These are phyloP conservation scores for Amblyraja radiata DNA, from an alignment of 2,797 vertebrate species.

Conservation along the genomic window DNA sequence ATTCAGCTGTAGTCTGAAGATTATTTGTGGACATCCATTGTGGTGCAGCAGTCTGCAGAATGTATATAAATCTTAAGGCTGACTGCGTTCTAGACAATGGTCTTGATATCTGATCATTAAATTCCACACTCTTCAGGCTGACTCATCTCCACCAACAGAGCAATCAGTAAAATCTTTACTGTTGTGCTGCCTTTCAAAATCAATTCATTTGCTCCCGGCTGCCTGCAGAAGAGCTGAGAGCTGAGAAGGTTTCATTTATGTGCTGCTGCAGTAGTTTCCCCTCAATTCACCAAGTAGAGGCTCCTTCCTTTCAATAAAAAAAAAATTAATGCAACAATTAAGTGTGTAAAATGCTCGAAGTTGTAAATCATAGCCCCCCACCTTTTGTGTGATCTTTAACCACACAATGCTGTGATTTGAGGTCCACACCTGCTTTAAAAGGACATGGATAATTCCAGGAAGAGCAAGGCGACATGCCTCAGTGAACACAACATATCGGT, in stretches of 20 bases:
- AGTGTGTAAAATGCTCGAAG: background rate
- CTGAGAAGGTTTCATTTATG: background rate
- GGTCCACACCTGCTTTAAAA: too few species aligned
- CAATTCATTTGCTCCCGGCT: background rate
- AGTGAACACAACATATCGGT: too few species aligned
- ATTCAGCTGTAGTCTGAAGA: background rate
- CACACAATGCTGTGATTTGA: background rate
- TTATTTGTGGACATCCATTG: background rate
- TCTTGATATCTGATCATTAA: constrained; percentile 18
- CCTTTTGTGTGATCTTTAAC: background rate
- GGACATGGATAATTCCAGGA: too few species aligned
- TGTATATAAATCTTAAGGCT: constrained; percentile 3
- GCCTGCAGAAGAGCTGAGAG: background rate
- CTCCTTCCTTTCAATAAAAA: background rate
- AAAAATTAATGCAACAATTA: background rate
- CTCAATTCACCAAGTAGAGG: background rate
- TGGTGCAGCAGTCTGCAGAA: background rate
- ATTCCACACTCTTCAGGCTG: constrained; percentile 13
- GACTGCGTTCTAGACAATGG: background rate
- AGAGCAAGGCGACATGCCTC: too few species aligned
- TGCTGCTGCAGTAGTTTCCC: background rate
- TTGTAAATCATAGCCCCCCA: background rate
- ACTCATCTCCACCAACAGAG: constrained; percentile 11
- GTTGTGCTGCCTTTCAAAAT: background rate
- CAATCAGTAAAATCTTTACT: background rate